phyloP scores from a whole-genome alignment of 2,888 invertebrate genomes.

The Branchellion lobata region DNA sequence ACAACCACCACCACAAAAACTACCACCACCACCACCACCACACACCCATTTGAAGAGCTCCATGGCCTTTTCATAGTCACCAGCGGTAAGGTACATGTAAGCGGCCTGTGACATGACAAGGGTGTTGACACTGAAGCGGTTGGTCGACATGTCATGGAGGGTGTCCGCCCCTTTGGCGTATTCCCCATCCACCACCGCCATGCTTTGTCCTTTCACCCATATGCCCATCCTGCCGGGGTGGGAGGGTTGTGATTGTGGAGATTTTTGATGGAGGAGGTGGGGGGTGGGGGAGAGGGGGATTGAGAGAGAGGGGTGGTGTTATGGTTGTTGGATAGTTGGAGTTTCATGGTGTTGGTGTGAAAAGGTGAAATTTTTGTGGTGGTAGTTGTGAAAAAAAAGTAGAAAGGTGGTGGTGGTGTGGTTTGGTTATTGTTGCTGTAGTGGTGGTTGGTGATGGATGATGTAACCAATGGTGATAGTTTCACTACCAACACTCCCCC shows the following conservation, averaged over 20 bases:
- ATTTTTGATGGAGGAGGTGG: too few species aligned
- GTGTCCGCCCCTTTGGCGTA: conserved; percentile 69
- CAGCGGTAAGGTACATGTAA: conserved; percentile 67
- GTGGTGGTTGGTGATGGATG: too few species aligned
- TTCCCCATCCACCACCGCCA: conserved; percentile 72
- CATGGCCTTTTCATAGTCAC: conserved; percentile 72
- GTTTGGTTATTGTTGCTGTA: too few species aligned
- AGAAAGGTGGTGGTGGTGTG: too few species aligned
- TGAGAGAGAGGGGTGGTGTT: too few species aligned
- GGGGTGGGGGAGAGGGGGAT: too few species aligned
- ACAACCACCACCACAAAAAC: background rate
- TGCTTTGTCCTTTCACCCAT: conserved; percentile 66
- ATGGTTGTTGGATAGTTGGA: too few species aligned
- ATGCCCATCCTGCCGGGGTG: conserved; percentile 63
- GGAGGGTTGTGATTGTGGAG: conserved; percentile 3
- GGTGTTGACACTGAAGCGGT: conserved; percentile 70
- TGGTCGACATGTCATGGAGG: conserved; percentile 67
- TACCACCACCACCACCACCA: background rate
- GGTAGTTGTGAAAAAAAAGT: too few species aligned
- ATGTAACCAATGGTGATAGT: too few species aligned
- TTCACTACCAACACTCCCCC: background rate
- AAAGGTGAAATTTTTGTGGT: too few species aligned
- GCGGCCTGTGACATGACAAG: conserved; percentile 71
- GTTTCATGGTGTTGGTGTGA: too few species aligned
- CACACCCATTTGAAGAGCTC: conserved; percentile 62